Base-by-base conservation (phyloP, 2,797 vertebrate genomes). In the Catostomus latipinnis region DNA sequence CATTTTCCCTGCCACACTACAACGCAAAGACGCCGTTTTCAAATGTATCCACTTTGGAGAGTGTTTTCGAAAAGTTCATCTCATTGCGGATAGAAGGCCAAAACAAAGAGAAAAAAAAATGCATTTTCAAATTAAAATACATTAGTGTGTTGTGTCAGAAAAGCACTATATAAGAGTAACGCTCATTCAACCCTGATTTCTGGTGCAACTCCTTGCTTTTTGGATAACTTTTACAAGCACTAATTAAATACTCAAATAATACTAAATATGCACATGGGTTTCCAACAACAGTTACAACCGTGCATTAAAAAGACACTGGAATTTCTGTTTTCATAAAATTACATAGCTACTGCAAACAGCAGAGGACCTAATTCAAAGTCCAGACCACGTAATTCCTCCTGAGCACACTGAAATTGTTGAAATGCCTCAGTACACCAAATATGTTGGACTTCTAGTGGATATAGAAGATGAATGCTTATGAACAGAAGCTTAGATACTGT, bases 391-490 rank as follows among this genome's bases (percentile, higher is more conserved):
- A 54, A 61, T 71, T 62, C 48, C 57, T 61, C 70, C n/a, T 62
- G 67, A 62, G 67, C 22, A 71, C 11, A 53, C 48, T 45, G 22
- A 18, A 71, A 70, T 62, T 45, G 67, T 70, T 62, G 66, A 70
- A 78, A 78, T 78, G 76, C 76, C 70, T 71, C 57, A 62, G 67
- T 53, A 53, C 67, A 78, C 76, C 49, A 71, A 62, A 71, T 71
- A 71, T 78, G 68, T 81, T 62, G 61, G 34, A 56, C 43, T 50
- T 69, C 69, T 74, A 60, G 67, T 66, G 49, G 14, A 62, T 53
- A 61, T 14, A 43, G 61, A 71, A 22, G 65, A 65, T 46, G 43
- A 71, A 71, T 80, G 22, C 13, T 53, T 43, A 65, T 54, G 54
- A 60, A 67, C 50, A 53, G 53, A 34, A 52, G 3, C 57, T 53